Evolutionary conservation across 2,888 invertebrate genomes (phyloP).

Genomic region (Chymomyza amoena): DNA sequence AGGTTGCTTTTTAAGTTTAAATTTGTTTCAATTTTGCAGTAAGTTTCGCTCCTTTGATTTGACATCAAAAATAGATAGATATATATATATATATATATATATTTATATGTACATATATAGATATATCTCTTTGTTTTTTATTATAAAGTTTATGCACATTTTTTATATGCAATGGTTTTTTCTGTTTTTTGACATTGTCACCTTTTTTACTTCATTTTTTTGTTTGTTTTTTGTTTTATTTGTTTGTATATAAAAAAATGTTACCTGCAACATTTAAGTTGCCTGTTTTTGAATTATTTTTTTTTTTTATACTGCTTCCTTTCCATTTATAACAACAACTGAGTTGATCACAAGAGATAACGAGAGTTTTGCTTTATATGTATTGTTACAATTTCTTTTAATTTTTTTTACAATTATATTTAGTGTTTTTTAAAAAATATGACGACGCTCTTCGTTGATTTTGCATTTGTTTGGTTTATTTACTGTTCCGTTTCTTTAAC

Average conservation of each 20-base stretch:
- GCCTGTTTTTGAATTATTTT: neutral
- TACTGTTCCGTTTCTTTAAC: neutral
- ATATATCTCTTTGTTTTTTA: conserved; percentile 6
- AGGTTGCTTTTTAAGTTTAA: conserved; percentile 9
- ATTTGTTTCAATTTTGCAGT: conserved; percentile 17
- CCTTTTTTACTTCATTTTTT: neutral
- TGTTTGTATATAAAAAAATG: neutral
- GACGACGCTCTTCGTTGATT: conserved; percentile 44
- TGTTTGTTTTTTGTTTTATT: neutral
- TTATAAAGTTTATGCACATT: conserved; percentile 4
- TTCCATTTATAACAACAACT: conserved; percentile 63
- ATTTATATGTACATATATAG: conserved; percentile 17
- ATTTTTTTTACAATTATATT: conserved; percentile 10
- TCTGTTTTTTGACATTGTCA: conserved; percentile 30
- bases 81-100: conserved; percentile 49
- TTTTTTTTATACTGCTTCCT: conserved; percentile 24
- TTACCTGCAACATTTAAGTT: neutral
- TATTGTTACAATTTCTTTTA: conserved; percentile 24
- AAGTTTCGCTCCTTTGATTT: conserved; percentile 40
- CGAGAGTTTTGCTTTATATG: conserved; percentile 54
- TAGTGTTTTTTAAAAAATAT: conserved; percentile 43
- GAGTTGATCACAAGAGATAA: conserved; percentile 72
- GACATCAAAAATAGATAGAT: conserved; percentile 63
- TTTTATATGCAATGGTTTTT: conserved; percentile 27
- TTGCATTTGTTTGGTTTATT: conserved; percentile 12